Evolutionary conservation across 2,113 vertebrate species (phyloP).

Genomic region (Python bivittatus): DNA sequence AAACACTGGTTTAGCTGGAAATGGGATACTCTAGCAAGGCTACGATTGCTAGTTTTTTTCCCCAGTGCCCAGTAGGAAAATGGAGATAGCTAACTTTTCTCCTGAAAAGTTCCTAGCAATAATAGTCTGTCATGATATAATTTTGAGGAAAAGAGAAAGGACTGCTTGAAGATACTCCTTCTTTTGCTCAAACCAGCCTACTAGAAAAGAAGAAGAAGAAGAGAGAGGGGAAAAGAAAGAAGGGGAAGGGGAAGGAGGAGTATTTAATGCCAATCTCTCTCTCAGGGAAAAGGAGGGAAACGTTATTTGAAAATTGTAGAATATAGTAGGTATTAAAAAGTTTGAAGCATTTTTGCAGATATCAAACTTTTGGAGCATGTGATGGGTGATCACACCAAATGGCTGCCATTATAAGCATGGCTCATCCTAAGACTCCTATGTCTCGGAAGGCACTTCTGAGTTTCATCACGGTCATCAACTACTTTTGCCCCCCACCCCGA

Average conservation of each 20-base stretch:
- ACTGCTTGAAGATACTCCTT: too few species aligned
- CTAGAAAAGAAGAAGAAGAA: too few species aligned
- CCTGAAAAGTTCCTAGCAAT: background rate
- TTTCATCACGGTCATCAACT: background rate
- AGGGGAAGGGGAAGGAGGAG: too few species aligned
- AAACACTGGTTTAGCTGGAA: background rate
- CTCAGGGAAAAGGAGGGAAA: too few species aligned
- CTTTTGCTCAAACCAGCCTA: too few species aligned
- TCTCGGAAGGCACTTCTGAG: background rate
- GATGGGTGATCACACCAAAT: background rate
- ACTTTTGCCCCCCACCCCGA: background rate
- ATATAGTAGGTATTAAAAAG: too few species aligned
- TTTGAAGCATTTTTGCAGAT: too few species aligned
- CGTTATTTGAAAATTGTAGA: too few species aligned
- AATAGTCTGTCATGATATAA: background rate
- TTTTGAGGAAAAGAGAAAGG: background rate
- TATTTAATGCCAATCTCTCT: too few species aligned
- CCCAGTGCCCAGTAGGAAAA: background rate
- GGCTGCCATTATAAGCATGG: background rate
- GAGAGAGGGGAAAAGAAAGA: too few species aligned
- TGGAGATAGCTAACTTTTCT: background rate
- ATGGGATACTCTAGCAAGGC: too few species aligned
- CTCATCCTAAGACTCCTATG: background rate
- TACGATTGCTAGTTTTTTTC: background rate
- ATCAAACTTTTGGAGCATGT: background rate